Evolutionary conservation across 2,797 vertebrate genomes (phyloP).

Genomic region (Erpetoichthys calabaricus): DNA sequence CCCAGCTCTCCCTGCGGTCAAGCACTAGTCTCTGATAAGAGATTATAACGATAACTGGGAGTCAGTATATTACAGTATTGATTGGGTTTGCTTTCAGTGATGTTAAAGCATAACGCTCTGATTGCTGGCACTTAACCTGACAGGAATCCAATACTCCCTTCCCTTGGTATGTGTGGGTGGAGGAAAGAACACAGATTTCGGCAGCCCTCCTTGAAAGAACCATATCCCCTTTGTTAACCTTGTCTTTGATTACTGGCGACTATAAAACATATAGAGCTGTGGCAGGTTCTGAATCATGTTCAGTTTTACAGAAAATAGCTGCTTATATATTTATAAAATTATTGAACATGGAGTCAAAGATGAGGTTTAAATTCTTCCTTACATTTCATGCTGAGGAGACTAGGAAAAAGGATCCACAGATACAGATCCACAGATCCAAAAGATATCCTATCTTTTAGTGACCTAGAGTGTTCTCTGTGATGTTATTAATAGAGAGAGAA

Average conservation of each 20-base stretch:
- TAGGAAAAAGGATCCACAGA: too few species aligned
- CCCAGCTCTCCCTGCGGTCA: constrained; percentile 7
- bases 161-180: constrained; percentile 10
- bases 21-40: constrained; percentile 37
- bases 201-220: neutral
- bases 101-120: constrained; percentile 25
- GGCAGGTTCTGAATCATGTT: too few species aligned
- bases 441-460: too few species aligned
- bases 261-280: neutral
- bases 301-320: too few species aligned
- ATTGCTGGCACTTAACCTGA: constrained; percentile 34
- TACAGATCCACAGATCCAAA: too few species aligned
- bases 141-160: constrained; percentile 40
- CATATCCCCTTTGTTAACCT: neutral
- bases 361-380: too few species aligned
- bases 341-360: too few species aligned
- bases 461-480: too few species aligned
- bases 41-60: constrained; percentile 37
- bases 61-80: constrained; percentile 36
- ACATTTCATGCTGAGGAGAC: too few species aligned
- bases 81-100: constrained; percentile 32
- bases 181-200: neutral
- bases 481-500: too few species aligned
- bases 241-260: neutral
- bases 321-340: too few species aligned